Conservation (phyloP, 1,140 invertebrate species). For the Zaprionus gabonicus region DNA sequence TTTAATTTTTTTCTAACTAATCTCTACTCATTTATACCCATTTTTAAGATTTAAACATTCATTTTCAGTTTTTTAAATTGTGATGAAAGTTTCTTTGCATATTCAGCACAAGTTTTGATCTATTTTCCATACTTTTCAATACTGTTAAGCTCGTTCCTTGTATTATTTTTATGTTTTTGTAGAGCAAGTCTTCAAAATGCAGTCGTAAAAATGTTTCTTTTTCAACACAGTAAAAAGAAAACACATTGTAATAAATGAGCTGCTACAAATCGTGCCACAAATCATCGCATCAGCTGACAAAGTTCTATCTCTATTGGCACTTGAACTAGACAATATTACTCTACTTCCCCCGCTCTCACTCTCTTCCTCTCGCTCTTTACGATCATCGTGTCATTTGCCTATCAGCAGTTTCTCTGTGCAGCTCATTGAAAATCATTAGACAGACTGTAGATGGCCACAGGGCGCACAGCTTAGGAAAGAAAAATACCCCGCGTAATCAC, state of each 20-base stretch:
- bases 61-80: too few species aligned
- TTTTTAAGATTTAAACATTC: too few species aligned
- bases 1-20: too few species aligned
- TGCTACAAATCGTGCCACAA: not conserved
- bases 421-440: constrained; percentile 73
- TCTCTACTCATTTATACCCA: too few species aligned
- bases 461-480: constrained; percentile 18
- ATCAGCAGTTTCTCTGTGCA: constrained; percentile 52
- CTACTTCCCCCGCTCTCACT: too few species aligned
- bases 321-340: constrained; percentile 1
- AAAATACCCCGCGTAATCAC: constrained; percentile 49
- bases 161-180: too few species aligned
- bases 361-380: not conserved
- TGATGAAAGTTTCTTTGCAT: too few species aligned
- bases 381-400: constrained; percentile 37
- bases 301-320: constrained; percentile 25
- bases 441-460: constrained; percentile 23
- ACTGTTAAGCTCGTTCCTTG: not conserved
- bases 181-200: not conserved
- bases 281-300: not conserved
- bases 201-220: not conserved
- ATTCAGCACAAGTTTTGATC: too few species aligned
- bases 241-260: constrained; percentile 4
- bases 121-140: not conserved
- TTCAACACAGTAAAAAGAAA: not conserved